phyloP scores from a whole-genome alignment of 1,140 invertebrate genomes.

The Triops cancriformis region DNA sequence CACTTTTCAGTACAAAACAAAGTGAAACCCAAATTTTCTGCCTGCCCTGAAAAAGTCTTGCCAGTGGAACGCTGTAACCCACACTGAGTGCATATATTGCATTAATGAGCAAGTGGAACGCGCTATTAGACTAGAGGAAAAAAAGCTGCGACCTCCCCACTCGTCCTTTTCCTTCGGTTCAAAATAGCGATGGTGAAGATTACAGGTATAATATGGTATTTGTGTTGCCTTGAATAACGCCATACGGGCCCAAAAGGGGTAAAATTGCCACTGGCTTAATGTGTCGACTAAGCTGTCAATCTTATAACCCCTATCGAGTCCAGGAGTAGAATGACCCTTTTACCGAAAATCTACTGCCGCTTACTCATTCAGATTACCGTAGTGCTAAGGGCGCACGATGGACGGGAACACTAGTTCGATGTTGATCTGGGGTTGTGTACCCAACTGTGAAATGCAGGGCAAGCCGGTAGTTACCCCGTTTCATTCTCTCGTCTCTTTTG shows the following conservation, averaged over 20 bases:
- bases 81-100: too few species aligned
- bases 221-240: neutral
- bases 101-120: too few species aligned
- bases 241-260: neutral
- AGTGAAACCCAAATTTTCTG: too few species aligned
- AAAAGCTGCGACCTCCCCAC: too few species aligned
- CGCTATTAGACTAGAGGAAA: too few species aligned
- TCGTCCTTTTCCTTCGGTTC: too few species aligned
- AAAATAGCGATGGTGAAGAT: too few species aligned
- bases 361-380: neutral
- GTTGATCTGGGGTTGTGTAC: slow-evolving; percentile 9
- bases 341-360: neutral
- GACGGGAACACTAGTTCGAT: neutral
- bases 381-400: neutral
- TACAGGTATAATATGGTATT: neutral
- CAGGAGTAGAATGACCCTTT: neutral
- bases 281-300: neutral
- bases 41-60: too few species aligned
- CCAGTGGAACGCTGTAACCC: too few species aligned
- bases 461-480: neutral
- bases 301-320: neutral
- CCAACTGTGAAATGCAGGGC: slow-evolving; percentile 3
- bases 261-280: neutral
- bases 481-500: neutral
- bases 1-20: too few species aligned